Percentiles rank a stretch among this genome's conserved stretches.
Conservation (phyloP, 2,113 vertebrate species). For the Nipponia nippon region DNA sequence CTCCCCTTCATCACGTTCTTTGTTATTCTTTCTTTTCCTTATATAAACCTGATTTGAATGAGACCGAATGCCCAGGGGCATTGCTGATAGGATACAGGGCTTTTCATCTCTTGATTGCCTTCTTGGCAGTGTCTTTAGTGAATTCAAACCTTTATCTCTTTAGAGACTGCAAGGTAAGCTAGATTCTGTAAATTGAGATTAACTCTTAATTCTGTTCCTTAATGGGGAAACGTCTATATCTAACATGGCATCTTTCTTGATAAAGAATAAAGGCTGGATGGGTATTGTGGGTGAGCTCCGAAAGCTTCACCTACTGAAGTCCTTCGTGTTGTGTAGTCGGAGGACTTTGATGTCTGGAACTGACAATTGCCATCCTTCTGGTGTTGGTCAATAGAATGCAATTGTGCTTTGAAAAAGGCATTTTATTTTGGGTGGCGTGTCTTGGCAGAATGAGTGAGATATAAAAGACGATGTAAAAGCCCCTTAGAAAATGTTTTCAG, state of each 20-base stretch:
- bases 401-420: neutral
- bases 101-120: conserved; percentile 16
- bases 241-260: neutral
- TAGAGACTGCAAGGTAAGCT: neutral
- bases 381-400: neutral
- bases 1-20: neutral
- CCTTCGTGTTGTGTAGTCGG: neutral
- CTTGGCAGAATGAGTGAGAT: neutral
- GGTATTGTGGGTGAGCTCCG: neutral
- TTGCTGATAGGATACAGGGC: neutral
- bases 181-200: neutral
- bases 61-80: neutral
- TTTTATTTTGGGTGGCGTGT: neutral
- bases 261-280: neutral
- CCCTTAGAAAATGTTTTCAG: neutral
- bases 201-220: neutral
- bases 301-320: neutral
- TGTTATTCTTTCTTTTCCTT: neutral
- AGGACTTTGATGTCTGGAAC: neutral
- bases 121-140: neutral
- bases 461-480: neutral
- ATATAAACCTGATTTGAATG: neutral
- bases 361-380: neutral
- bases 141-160: neutral
- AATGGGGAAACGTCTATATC: neutral